Base-by-base conservation (phyloP, 2,888 invertebrate genomes). In the Drosophila tanythrix region DNA sequence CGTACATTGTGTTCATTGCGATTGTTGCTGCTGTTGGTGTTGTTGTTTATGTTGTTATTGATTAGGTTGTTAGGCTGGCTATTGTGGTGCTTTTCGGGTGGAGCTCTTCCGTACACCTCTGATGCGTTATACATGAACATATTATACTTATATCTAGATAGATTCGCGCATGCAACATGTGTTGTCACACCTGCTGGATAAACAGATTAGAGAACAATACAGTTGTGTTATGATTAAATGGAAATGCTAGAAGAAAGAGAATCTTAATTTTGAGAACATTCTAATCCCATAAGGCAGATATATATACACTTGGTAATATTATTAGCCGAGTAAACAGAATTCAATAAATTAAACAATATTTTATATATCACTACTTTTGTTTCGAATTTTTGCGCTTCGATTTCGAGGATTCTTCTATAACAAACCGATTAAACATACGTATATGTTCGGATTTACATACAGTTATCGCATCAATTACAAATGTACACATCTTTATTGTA, bases 71-170 rank as follows among this genome's bases (percentile, higher is more conserved):
- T 79, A 48, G 61, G 59, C 52, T 79, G 79, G 57, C 59, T 70
- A 40, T 74, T 82, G 50, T 75, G 74, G 33, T 76, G 78, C 73
- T 77, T 78, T 50, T 77, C 67, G 40, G 63, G 67, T 50, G 64
- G 64, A 38, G 64, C 62, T 62, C 72, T 76, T 46, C 63, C 73
- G 76, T 76, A 76, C 15, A 71, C 63, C 25, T 77, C 77, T n/a
- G 78, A 81, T 35, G 55, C 51, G 64, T 53, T 77, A 52, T 72
- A 73, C 64, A 72, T 62, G 59, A 81, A 78, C 78, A 78, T 81
- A 76, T 33, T 74, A 53, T 64, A 33, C 57, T 56, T 63, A 61
- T 61, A 64, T 55, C 65, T 50, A 59, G 33, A 36, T 51, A 31
- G 25, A 13, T 36, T 8, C 36, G 59, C 62, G 18, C 38, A 75